Base-by-base conservation (phyloP, 2,113 vertebrate species). In the chimpanzee (Pan troglodytes) region DNA sequence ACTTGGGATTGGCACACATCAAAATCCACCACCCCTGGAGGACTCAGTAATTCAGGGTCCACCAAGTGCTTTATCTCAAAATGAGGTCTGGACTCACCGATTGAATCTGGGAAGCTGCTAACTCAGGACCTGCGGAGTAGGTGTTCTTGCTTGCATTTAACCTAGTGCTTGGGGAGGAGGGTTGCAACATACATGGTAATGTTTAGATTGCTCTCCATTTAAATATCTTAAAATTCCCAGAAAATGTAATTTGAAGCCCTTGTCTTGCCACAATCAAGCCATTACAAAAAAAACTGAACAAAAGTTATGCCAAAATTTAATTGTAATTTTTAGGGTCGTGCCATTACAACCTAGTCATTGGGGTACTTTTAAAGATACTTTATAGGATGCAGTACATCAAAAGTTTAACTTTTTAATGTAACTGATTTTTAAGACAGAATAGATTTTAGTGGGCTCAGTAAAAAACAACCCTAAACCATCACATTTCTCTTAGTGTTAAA, bases 391-490 rank as follows among this genome's bases (percentile, higher is more conserved):
- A 50, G 50, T 70, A 17, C 86, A 73, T 20, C 48, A 16, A 79
- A 95, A 88, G 50, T 88, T 92, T 86, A 87, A 52, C 86, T 70
- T 81, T 45, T 93, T 59, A 64, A 45, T 25, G 17, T 35, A 52
- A 57, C 25, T 94, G 50, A 89, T 48, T 78, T 83, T 83, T 38
- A 79, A 94, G 92, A 64, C 32, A 81, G 52, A 50, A 68, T 79
- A 25, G 3, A 79, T 57, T 84, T 84, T 25, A 80, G n/a, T n/a
- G 45, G 45, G 30, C 17, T 79, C 88, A 61, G 8, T 78, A 55
- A 35, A 82, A 94, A 90, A 68, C 25, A 50, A 79, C 55, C 67
- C 25, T 79, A 64, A 83, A 14, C 23, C 30, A 72, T 27, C 6
- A 27, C 38, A 68, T 48, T 83, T 84, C 68, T 35, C 55, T 90